phyloP scores from a whole-genome alignment of 1,140 invertebrate species.

The Megathymus violae region DNA sequence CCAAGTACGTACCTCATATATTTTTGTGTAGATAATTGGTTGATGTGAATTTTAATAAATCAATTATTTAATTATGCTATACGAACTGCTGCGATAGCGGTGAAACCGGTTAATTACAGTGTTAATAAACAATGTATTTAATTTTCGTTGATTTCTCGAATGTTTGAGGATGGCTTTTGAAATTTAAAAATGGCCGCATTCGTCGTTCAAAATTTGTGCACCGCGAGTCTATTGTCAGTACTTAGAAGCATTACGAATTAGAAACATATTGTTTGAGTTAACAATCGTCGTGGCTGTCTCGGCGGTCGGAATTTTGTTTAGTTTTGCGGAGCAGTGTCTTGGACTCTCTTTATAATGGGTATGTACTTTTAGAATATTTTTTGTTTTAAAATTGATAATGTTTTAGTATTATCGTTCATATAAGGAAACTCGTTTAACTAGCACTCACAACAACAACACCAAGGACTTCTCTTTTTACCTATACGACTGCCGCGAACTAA shows the following conservation, averaged over 20 bases:
- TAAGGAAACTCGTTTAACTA: conserved; percentile 25
- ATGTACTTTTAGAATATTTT: conserved; percentile 34
- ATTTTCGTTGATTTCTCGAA: conserved; percentile 30
- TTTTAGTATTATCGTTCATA: conserved; percentile 16
- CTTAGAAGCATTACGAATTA: conserved; percentile 36
- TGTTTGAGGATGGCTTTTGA: conserved; percentile 19
- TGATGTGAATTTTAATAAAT: conserved; percentile 15
- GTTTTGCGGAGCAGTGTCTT: conserved; percentile 24
- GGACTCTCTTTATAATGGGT: conserved; percentile 39
- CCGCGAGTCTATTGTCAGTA: conserved; percentile 36
- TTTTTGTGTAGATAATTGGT: conserved; percentile 7
- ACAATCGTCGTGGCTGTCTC: conserved; percentile 34
- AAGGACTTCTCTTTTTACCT: conserved; percentile 11
- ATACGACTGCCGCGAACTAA: not conserved
- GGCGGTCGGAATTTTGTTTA: conserved; percentile 39
- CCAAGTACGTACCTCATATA: not conserved
- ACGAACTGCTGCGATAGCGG: not conserved
- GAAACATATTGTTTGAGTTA: conserved; percentile 40
- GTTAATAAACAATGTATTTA: conserved; percentile 16
- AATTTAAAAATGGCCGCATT: conserved; percentile 26
- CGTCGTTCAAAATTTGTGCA: conserved; percentile 34
- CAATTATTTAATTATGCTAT: conserved; percentile 2
- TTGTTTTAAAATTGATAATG: not conserved
- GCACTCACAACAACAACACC: conserved; percentile 1
- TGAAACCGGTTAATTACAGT: conserved; percentile 22